Evolutionary conservation across 1,140 invertebrate species (phyloP).

Genomic region (Anadara kagoshimensis): DNA sequence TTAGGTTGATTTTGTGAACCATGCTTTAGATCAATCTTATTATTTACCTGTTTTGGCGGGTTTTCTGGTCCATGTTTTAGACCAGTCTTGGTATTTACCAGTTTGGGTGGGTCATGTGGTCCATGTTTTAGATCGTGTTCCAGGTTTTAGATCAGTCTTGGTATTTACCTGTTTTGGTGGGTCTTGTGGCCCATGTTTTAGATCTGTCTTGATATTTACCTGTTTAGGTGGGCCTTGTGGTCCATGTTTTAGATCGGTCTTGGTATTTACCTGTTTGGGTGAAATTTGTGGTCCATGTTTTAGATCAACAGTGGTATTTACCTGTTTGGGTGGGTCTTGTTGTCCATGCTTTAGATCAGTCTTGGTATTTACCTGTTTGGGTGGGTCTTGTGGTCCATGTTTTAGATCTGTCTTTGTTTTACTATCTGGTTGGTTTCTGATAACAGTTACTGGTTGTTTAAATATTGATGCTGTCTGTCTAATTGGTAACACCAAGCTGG

Average conservation of each 20-base stretch:
- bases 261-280: constrained; percentile 88
- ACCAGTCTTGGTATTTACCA: constrained; percentile 68
- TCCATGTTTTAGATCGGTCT: constrained; percentile 91
- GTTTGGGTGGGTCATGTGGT: constrained; percentile 84
- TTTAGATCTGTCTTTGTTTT: constrained; percentile 93
- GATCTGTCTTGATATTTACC: constrained; percentile 71
- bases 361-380: constrained; percentile 83
- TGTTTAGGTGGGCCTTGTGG: constrained; percentile 95
- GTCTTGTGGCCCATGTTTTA: constrained; percentile 82
- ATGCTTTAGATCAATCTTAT: no score
- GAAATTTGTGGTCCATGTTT: constrained; percentile 77
- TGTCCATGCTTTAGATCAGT: constrained; percentile 73
- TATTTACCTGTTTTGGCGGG: no score
- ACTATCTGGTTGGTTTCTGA: constrained; percentile 79
- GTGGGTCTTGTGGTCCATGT: constrained; percentile 92
- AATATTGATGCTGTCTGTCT: constrained; percentile 98
- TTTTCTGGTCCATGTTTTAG: no score
- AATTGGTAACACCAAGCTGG: constrained; percentile 93
- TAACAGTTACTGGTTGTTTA: constrained; percentile 97
- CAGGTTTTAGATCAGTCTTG: constrained; percentile 88
- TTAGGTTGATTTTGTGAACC: no score
- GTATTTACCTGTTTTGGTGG: constrained; percentile 90
- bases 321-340: constrained; percentile 95
- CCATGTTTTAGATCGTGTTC: no score
- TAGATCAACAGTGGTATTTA: constrained; percentile 53